Conservation (phyloP, 2,113 vertebrate species). For the Zosterops lateralis region DNA sequence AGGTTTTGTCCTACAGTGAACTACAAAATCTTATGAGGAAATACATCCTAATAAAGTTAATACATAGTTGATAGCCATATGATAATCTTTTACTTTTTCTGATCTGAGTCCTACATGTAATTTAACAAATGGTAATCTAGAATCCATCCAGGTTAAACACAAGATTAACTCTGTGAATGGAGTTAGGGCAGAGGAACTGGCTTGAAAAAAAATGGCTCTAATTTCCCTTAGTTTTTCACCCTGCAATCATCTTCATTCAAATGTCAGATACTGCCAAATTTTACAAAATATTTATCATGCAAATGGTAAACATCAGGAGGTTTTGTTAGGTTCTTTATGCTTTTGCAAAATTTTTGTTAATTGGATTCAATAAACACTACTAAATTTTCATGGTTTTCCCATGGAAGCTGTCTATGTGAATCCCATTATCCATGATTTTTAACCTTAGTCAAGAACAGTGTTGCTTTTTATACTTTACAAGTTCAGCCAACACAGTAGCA, state of each 20-base stretch:
- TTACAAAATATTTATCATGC: background rate
- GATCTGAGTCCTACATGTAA: background rate
- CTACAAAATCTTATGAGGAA: background rate
- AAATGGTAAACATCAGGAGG: rapidly evolving
- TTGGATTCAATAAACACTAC: background rate
- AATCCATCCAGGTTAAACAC: background rate
- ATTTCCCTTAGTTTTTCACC: background rate
- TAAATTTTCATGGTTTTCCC: background rate
- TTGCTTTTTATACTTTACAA: background rate
- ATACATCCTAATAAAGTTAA: background rate
- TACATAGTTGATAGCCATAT: background rate
- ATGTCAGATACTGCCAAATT: background rate
- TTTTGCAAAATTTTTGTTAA: background rate
- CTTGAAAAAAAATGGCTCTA: background rate
- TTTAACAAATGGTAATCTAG: background rate
- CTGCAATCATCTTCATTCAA: background rate
- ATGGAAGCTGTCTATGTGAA: background rate
- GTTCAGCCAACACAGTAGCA: background rate
- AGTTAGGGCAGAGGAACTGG: background rate
- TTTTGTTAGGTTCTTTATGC: background rate
- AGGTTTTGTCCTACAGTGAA: background rate
- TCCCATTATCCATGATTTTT: background rate
- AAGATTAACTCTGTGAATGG: background rate
- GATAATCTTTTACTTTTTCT: background rate
- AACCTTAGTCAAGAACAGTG: background rate